Evolutionary conservation across 2,888 invertebrate species (phyloP), one percentile per base, ranked within the genome.

Genomic region (Pocota personata): DNA sequence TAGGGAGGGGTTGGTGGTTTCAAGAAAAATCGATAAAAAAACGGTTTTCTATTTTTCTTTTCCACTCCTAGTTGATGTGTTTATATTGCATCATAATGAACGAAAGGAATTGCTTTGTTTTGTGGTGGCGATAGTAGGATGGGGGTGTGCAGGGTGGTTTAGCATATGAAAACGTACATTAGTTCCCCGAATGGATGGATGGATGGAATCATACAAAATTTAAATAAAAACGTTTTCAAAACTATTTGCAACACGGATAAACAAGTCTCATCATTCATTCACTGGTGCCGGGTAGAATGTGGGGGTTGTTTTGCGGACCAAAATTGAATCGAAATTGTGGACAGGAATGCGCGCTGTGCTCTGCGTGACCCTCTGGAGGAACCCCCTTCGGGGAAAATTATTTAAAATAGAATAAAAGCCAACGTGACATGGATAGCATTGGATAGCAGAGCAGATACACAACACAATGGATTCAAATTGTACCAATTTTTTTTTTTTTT

Each of bases 391-490:
- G 37, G 46, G 50, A 50, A 52, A 73, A 75, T 64, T 62, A 72
- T 78, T 83, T 69, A 48, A 75, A 84, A 84, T 71, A 71, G 75
- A 84, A 84, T 84, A 84, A 84, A 66, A 64, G 69, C 58, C 57
- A 84, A 71, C 84, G 84, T 76, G 84, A 75, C 84, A 84, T 46
- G 58, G 79, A 84, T 69, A 77, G 50, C 48, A 67, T n/a, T 46
- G 64, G 58, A 60, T 32, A 62, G 35, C 52, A 48, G 40, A 30
- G n/a, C 21, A 64, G 64, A 66, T 12, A 62, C 46, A 66, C 40
- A 50, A 35, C 19, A 72, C 62, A 79, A 84, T 75, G 75, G 79
- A 79, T 79, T 75, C 75, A 52, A 46, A 71, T 69, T 55, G 19
- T 79, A 10, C 55, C 21, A 35, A 8, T 40, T 40, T 40, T 64